Evolutionary conservation across 2,888 invertebrate species (phyloP).

Genomic region (Trissoscelio sp.): DNA sequence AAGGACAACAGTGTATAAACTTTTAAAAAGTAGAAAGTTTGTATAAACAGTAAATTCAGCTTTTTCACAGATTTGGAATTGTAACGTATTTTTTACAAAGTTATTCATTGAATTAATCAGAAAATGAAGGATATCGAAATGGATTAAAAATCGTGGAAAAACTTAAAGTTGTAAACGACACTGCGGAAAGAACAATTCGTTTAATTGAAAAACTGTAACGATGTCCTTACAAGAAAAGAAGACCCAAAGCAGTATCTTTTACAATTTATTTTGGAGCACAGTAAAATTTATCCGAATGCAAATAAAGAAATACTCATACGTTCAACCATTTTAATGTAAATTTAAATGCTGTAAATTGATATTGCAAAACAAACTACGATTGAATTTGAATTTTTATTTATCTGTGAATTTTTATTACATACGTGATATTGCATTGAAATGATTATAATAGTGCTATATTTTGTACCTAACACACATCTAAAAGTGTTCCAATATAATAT

Average conservation of each 20-base stretch:
- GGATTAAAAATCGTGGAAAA: slow-evolving; percentile 5
- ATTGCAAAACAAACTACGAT: too few species aligned
- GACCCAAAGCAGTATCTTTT: background rate
- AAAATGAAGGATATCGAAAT: slow-evolving; percentile 9
- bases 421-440: too few species aligned
- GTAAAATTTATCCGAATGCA: background rate
- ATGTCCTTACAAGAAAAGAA: background rate
- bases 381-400: too few species aligned
- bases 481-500: too few species aligned
- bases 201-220: slow-evolving; percentile 2
- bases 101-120: background rate
- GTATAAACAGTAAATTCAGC: background rate
- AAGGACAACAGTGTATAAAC: too few species aligned
- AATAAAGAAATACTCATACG: slow-evolving; percentile 6
- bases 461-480: too few species aligned
- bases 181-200: background rate
- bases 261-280: background rate
- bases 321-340: too few species aligned
- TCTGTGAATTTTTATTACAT: too few species aligned
- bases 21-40: too few species aligned
- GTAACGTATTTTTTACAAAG: background rate
- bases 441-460: too few species aligned
- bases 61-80: slow-evolving; percentile 10
- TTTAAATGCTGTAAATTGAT: too few species aligned
- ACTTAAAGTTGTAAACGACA: slow-evolving; percentile 13